Percentiles rank a stretch among this genome's conserved stretches.
phyloP scores from a whole-genome alignment of 2,888 invertebrate species.

The Acanthosoma haemorrhoidale region DNA sequence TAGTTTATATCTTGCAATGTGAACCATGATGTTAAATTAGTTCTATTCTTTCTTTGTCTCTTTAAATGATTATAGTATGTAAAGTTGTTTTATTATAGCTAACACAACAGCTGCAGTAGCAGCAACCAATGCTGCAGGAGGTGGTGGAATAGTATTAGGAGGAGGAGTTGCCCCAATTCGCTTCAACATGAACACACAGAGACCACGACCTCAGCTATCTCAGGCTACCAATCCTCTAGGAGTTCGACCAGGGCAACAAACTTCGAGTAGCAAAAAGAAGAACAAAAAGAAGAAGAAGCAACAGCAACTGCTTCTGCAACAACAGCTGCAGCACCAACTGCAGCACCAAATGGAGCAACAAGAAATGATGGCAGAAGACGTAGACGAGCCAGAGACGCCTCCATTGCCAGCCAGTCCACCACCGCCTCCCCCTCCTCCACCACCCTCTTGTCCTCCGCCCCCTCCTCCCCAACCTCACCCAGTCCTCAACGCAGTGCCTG shows the following conservation, averaged over 20 bases:
- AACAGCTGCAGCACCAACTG: slow-evolving; percentile 45
- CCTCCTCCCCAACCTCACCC: slow-evolving; percentile 45
- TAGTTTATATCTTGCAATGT: too few relatives aligned
- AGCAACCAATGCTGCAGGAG: not conserved
- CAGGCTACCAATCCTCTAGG: slow-evolving; percentile 13
- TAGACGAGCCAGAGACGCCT: slow-evolving; percentile 49
- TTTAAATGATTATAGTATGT: too few relatives aligned
- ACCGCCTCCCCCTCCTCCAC: slow-evolving; percentile 44
- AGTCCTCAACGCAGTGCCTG: slow-evolving; percentile 44
- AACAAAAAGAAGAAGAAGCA: slow-evolving; percentile 47
- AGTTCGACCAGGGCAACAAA: not conserved
- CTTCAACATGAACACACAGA: slow-evolving; percentile 33
- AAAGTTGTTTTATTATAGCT: too few relatives aligned
- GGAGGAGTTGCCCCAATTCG: slow-evolving; percentile 28
- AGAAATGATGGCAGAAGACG: slow-evolving; percentile 39
- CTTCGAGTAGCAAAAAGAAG: slow-evolving; percentile 45
- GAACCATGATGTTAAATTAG: too few relatives aligned
- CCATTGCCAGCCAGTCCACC: slow-evolving; percentile 51
- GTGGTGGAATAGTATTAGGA: not conserved
- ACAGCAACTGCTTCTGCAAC: slow-evolving; percentile 36
- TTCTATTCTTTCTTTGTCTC: too few relatives aligned
- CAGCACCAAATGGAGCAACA: slow-evolving; percentile 49
- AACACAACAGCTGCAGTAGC: too few relatives aligned
- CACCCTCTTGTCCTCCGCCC: slow-evolving; percentile 45
- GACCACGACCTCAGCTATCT: slow-evolving; percentile 22